Percentiles rank a stretch among this genome's conserved stretches.
Conservation (phyloP, 2,113 vertebrate genomes). For the Microtus richardsoni region DNA sequence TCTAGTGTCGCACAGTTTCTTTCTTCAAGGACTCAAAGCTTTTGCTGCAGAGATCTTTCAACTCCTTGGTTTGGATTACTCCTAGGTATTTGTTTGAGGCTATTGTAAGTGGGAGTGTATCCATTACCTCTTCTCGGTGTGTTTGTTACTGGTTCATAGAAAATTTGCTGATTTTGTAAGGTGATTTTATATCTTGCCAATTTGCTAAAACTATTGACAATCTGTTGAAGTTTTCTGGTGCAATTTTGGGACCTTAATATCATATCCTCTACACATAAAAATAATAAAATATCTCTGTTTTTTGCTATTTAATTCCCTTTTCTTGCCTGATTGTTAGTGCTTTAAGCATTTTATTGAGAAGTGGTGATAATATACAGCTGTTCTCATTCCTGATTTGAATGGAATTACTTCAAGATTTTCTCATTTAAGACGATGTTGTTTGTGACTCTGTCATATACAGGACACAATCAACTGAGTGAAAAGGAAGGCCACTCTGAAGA, state of each 20-base stretch:
- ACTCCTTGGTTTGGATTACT: background rate
- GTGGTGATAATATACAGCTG: too few species aligned
- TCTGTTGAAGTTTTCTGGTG: background rate
- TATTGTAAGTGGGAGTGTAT: background rate
- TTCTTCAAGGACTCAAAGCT: background rate
- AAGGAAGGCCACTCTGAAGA: background rate
- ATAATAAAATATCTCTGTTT: background rate
- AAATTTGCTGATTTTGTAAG: background rate
- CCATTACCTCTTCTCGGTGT: background rate
- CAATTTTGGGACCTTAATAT: background rate
- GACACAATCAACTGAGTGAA: background rate
- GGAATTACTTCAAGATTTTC: background rate
- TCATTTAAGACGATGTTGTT: background rate
- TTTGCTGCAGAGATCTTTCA: background rate
- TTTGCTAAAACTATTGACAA: background rate
- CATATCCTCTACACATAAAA: background rate
- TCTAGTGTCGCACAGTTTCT: background rate
- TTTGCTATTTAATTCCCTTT: background rate
- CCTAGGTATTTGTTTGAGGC: background rate
- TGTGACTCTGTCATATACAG: background rate
- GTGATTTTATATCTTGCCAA: background rate
- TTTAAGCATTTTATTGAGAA: background rate
- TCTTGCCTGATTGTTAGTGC: background rate
- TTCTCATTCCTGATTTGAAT: background rate
- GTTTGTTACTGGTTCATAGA: background rate